phyloP scores from a whole-genome alignment of 2,113 vertebrate genomes.

The Daboia siamensis region DNA sequence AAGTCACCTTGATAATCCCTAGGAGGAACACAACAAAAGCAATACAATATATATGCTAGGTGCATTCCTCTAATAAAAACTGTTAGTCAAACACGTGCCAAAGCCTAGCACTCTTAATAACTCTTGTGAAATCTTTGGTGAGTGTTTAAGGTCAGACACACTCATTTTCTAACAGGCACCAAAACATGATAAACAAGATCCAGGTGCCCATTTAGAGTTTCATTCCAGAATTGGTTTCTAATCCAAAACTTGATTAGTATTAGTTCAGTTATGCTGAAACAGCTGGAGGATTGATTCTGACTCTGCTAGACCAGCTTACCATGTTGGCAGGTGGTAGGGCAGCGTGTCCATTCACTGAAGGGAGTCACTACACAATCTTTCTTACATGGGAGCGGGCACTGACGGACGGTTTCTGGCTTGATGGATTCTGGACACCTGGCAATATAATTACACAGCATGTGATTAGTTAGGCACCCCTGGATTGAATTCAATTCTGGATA shows the following conservation, averaged over 20 bases:
- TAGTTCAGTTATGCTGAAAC: not conserved
- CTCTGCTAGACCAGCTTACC: conserved; percentile 68
- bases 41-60: not conserved
- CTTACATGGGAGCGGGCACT: conserved; percentile 84
- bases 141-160: not conserved
- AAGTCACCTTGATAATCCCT: not conserved
- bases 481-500: not conserved
- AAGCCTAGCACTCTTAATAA: not conserved
- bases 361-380: conserved; percentile 88
- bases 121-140: not conserved
- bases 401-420: conserved; percentile 75
- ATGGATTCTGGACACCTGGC: conserved; percentile 85
- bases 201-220: not conserved
- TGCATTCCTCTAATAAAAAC: not conserved
- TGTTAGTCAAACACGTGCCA: not conserved
- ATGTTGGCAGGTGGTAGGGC: conserved; percentile 79
- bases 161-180: not conserved
- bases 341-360: conserved; percentile 93
- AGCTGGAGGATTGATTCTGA: not conserved
- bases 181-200: not conserved
- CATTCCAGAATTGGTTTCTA: not conserved
- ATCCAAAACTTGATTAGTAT: not conserved
- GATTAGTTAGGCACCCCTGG: not conserved
- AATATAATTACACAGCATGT: not conserved
- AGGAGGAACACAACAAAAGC: not conserved